Evolutionary conservation across 2,888 invertebrate species (phyloP), one percentile per base, ranked within the genome.

Genomic region (Xestoiulus laeticollis): DNA sequence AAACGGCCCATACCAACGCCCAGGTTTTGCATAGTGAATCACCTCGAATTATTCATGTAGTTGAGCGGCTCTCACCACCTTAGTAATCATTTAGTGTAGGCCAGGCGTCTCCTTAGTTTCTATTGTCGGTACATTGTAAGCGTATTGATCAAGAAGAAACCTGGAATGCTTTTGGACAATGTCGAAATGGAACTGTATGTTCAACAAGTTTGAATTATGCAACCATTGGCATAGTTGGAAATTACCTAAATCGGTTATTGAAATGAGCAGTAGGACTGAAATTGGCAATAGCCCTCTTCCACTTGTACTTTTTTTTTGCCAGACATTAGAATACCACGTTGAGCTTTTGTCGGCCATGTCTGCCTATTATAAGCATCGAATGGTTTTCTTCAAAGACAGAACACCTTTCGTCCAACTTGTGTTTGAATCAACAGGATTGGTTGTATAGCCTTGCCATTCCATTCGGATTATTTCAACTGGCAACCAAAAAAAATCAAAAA

Each of bases 111-210:
- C 78, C 30, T 78, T 78, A 78, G 10, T 10, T 26, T 78, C 78
- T 78, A 78, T 78, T 78, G 78, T 78, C 26, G 30, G 78, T 78
- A 14, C 78, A 78, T 26, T 78, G 78, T 78, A 78, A 78, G 78
- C 78, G 78, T 78, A 78, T 78, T 78, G 78, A 78, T 78, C 78
- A 78, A 78, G 78, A 78, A 78, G 78, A 78, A 78, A 78, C 78
- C 78, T 78, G 78, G 78, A 78, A 26, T 30, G 78, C 3, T 78
- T 78, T 78, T 78, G 78, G 78, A 78, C 26, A 14, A 78, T 14
- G 30, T 78, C 78, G 8, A 30, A 30, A 30, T 10, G 30, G 26
- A 14, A 14, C 14, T 1, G 30, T 68, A 22, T 53, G 53, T 53
- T n/a, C 4, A 0, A 26, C n/a, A 19, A 26, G 26, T 68, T 68